phyloP scores from a whole-genome alignment of 2,797 vertebrate species.

The Emydoidea blandingii region DNA sequence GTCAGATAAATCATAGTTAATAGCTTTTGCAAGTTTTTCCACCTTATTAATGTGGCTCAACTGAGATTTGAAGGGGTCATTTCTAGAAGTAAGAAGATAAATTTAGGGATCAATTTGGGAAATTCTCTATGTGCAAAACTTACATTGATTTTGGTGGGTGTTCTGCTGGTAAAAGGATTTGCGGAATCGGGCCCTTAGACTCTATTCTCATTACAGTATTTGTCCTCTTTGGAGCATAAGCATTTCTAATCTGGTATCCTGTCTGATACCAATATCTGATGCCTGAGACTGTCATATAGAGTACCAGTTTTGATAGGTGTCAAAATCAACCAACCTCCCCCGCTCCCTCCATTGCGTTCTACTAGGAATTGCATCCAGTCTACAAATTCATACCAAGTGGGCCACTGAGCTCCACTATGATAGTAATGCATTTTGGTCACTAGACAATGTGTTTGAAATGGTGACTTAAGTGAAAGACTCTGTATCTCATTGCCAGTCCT shows the following conservation, averaged over 20 bases:
- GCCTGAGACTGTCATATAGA: accelerated
- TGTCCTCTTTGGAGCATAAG: background rate
- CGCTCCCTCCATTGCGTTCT: background rate
- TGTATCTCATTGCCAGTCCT: accelerated
- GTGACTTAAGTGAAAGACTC: background rate
- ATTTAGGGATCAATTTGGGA: accelerated
- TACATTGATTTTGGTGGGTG: conserved; percentile 1
- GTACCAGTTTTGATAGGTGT: accelerated
- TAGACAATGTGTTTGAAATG: background rate
- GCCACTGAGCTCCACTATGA: background rate
- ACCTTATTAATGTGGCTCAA: conserved; percentile 1
- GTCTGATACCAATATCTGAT: background rate
- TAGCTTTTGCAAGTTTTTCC: conserved; percentile 27
- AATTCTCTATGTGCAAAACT: background rate
- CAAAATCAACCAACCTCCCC: background rate
- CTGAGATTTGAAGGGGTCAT: conserved; percentile 14
- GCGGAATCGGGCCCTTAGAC: background rate
- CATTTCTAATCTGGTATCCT: background rate
- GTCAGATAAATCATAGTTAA: conserved; percentile 6
- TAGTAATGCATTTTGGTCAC: background rate
- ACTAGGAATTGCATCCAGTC: background rate
- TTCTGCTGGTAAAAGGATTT: background rate
- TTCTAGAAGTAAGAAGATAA: conserved; percentile 11
- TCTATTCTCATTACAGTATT: background rate
- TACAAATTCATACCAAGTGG: background rate